Evolutionary conservation across 1,140 invertebrate species (phyloP), one percentile per base, ranked within the genome.

Genomic region (Heliothis subflexa): DNA sequence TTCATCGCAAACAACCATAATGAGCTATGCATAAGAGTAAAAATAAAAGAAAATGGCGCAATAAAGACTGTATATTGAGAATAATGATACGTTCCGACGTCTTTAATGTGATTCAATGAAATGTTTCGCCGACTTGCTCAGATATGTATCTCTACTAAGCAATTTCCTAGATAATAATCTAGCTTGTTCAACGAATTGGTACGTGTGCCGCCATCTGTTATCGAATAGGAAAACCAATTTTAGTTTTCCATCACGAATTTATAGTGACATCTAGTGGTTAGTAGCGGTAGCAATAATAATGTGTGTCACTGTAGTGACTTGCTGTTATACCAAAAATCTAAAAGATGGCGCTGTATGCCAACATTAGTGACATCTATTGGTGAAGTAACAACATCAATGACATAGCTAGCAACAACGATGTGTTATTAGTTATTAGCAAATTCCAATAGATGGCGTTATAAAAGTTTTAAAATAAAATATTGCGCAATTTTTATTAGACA

Each of bases 1-100:
- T 52, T 18, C 4, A 28, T 4, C 54, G 13, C 33, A 52, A 25
- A 18, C 11, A 21, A 18, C 16, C 57, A n/a, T 49, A 62, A 75
- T 75, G 45, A 33, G 49, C n/a, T 7, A 21, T 14, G 49, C 25
- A 80, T 55, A 79, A 86, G 81, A 83, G 79, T 62, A n/a, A 74
- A 61, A 61, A 61, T 61, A 61, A 74, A 81, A 83, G 62, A 81
- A 83, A 80, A 84, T 62, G n/a, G 50, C 71, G 61, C 83, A 86
- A 88, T 88, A 81, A 85, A 88, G 85, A 83, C 71, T 79, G 81
- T 81, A 78, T 80, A 83, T 85, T 81, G 81, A 66, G 71, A 73
- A 78, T 87, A 87, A 85, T 87, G 78, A 84, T 81, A 84, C 78
- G 77, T 80, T 79, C 77, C 77, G 72, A 68, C 78, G 59, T 71